Conservation (phyloP, 2,797 vertebrate species). For the Falco cherrug region DNA sequence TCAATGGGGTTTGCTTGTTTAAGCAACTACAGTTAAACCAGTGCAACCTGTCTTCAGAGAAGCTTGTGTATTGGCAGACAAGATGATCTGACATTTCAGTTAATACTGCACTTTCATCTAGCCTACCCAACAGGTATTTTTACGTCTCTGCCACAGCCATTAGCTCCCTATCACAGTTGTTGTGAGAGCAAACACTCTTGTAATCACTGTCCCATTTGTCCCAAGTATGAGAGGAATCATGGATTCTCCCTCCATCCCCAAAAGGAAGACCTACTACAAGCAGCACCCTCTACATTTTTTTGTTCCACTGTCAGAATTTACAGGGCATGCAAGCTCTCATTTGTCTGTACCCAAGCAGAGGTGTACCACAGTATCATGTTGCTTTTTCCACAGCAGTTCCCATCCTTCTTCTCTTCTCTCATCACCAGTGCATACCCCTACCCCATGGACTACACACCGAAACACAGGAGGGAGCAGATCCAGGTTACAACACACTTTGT, state of each 20-base stretch:
- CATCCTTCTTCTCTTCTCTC: not conserved
- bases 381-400: not conserved
- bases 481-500: not conserved
- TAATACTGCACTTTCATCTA: conserved; percentile 22
- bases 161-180: not conserved
- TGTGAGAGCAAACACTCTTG: not conserved
- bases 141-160: not conserved
- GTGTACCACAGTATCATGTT: not conserved
- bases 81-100: not conserved
- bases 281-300: not conserved
- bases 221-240: not conserved
- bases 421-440: not conserved
- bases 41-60: not conserved
- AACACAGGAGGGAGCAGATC: not conserved
- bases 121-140: not conserved
- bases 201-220: not conserved
- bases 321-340: not conserved
- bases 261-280: not conserved
- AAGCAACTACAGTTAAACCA: conserved; percentile 21
- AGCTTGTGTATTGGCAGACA: not conserved
- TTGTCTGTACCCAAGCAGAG: not conserved
- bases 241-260: not conserved
- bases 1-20: conserved; percentile 20
- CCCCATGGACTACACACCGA: not conserved
- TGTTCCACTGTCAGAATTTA: not conserved